Conservation (phyloP, 2,888 invertebrate species). For the Aelia acuminata region DNA sequence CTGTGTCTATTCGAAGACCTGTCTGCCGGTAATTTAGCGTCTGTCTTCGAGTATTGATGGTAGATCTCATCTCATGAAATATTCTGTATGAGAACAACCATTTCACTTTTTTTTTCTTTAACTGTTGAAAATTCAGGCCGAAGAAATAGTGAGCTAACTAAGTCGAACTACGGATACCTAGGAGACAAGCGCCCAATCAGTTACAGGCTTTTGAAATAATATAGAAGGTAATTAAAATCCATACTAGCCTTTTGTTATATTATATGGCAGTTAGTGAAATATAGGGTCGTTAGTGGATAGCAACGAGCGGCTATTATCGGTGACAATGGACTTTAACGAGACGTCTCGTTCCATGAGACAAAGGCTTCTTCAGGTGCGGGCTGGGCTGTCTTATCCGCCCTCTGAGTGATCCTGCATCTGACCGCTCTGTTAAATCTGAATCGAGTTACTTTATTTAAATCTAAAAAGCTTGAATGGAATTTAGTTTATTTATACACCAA, state of each 20-base stretch:
- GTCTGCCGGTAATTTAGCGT: not conserved
- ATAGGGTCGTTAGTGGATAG: slow-evolving; percentile 39
- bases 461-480: too few species aligned
- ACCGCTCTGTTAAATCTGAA: not conserved
- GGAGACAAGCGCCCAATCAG: slow-evolving; percentile 19
- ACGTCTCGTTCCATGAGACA: slow-evolving; percentile 43
- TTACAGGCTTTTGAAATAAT: slow-evolving; percentile 22
- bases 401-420: not conserved
- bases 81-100: not conserved
- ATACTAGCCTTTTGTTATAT: not conserved
- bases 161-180: not conserved
- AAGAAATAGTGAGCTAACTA: not conserved
- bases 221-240: slow-evolving; percentile 42
- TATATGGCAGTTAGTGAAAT: slow-evolving; percentile 40
- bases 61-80: not conserved
- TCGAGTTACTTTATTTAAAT: not conserved
- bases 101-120: not conserved
- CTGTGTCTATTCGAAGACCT: not conserved
- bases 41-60: not conserved
- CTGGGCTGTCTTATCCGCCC: slow-evolving; percentile 4
- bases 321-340: slow-evolving; percentile 48
- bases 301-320: slow-evolving; percentile 41
- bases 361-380: slow-evolving; percentile 40
- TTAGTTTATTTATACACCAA: too few species aligned
- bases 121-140: not conserved